Evolutionary conservation across 2,888 invertebrate species (phyloP).

Genomic region (Acanthosepion pharaonis): DNA sequence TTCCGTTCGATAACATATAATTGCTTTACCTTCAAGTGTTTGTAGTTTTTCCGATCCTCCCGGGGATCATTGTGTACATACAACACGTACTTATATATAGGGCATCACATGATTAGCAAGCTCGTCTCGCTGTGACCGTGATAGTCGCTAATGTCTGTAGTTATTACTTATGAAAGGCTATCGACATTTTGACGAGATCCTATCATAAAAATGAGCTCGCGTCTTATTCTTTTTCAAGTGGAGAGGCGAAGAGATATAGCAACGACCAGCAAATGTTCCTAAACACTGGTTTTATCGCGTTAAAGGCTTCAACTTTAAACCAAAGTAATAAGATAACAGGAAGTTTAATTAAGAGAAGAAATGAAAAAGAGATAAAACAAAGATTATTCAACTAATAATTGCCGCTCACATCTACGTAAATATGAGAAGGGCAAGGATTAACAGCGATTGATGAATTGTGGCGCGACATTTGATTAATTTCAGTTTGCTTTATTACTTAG

Average conservation of each 20-base stretch:
- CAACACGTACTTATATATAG: too few relatives aligned
- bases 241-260: background rate
- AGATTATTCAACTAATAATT: background rate
- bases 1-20: too few relatives aligned
- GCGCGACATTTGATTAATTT: background rate
- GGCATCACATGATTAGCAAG: too few relatives aligned
- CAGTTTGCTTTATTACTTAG: background rate
- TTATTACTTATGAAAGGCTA: background rate
- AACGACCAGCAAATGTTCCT: background rate
- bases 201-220: background rate
- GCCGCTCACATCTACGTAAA: background rate
- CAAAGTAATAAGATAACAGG: background rate
- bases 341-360: background rate
- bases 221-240: background rate
- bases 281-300: background rate
- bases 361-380: conserved; percentile 12
- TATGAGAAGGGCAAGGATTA: background rate
- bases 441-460: background rate
- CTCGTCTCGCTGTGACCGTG: too few relatives aligned
- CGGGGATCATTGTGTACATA: too few relatives aligned
- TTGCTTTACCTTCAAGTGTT: too few relatives aligned
- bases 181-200: background rate
- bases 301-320: background rate
- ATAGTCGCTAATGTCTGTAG: too few relatives aligned
- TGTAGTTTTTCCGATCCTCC: too few relatives aligned